phyloP scores from a whole-genome alignment of 2,113 vertebrate species.

The Onychostoma macrolepis region DNA sequence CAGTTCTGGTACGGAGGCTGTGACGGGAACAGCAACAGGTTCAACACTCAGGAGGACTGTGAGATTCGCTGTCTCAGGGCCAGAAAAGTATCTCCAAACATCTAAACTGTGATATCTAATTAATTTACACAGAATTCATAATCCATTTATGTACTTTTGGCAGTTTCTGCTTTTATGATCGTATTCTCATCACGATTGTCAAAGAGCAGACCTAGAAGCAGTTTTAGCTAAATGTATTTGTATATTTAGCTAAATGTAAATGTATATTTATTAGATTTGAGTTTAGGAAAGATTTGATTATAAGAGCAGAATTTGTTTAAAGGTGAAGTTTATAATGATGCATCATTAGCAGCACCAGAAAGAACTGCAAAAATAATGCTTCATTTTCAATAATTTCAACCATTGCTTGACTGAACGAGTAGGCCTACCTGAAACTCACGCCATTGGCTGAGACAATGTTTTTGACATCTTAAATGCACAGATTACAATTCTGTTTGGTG shows the following conservation, averaged over 20 bases:
- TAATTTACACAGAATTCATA: neutral
- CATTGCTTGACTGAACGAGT: neutral
- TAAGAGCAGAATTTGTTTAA: neutral
- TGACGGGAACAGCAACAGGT: slow-evolving; percentile 80
- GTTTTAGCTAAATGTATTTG: neutral
- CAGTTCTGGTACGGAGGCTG: slow-evolving; percentile 87
- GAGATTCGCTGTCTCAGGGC: slow-evolving; percentile 67
- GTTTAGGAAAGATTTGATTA: neutral
- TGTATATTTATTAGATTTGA: too few species aligned
- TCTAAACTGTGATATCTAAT: neutral
- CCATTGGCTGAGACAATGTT: neutral
- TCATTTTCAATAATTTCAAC: neutral
- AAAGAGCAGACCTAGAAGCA: neutral
- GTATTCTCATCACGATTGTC: neutral
- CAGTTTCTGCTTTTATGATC: neutral
- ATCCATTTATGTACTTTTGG: neutral
- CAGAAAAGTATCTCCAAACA: neutral
- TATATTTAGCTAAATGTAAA: too few species aligned
- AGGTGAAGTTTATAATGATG: neutral
- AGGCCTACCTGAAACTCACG: neutral
- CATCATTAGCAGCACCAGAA: neutral
- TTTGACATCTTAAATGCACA: neutral
- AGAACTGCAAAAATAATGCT: neutral
- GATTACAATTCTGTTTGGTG: neutral
- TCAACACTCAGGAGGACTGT: slow-evolving; percentile 79